These are phyloP conservation scores for Myotis findleyi DNA, from an alignment of 2,797 vertebrate genomes.

Conservation along the genomic window DNA sequence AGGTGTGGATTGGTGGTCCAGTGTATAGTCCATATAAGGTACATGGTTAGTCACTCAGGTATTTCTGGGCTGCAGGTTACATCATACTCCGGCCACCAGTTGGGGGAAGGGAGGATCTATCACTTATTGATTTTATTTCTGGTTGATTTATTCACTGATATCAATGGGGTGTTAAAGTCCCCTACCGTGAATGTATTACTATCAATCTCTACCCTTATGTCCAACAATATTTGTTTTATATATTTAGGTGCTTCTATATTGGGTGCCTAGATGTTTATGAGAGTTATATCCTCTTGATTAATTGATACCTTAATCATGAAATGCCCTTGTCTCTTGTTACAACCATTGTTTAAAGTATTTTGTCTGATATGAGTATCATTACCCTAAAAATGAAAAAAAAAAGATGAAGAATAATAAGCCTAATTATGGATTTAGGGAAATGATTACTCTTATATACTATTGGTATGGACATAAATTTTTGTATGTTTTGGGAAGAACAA, in stretches of 20 bases:
- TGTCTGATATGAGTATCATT: neutral
- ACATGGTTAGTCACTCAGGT: no score
- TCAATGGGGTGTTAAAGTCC: no score
- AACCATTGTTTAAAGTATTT: neutral
- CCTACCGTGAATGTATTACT: no score
- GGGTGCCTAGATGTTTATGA: neutral
- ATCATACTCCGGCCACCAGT: no score
- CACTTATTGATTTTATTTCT: no score
- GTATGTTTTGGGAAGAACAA: neutral
- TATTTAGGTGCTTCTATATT: neutral
- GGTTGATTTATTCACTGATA: no score
- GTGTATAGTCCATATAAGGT: no score
- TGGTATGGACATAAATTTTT: neutral
- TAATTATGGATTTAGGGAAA: neutral
- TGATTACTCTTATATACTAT: neutral
- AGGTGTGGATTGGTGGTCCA: no score
- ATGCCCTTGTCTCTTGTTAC: neutral
- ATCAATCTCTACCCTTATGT: no score
- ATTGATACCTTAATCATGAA: neutral
- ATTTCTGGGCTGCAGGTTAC: no score
- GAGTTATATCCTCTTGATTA: neutral
- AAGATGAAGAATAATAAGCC: neutral
- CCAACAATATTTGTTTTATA: neutral
- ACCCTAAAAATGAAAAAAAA: neutral
- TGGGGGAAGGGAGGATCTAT: no score